Evolutionary conservation across 2,888 invertebrate species (phyloP).

Genomic region (Dryadula phaetusa): DNA sequence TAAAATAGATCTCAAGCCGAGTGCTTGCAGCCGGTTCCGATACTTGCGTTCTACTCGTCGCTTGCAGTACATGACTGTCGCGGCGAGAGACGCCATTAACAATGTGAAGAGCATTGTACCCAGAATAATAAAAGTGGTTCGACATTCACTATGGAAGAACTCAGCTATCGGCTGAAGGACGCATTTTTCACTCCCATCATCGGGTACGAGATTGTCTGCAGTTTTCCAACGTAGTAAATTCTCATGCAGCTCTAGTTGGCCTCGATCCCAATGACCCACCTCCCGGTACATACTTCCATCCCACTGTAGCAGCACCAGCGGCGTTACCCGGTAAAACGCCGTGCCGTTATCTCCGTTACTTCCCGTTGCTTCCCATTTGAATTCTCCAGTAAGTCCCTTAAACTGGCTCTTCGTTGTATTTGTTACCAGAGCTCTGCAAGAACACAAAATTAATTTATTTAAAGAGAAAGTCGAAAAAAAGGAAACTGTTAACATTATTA

Average conservation of each 20-base stretch:
- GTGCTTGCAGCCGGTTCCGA: constrained; percentile 63
- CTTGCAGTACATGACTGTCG: constrained; percentile 60
- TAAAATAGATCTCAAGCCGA: constrained; percentile 63
- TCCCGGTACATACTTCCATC: constrained; percentile 78
- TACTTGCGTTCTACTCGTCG: constrained; percentile 66
- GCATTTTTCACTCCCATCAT: constrained; percentile 88
- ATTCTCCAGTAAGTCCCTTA: constrained; percentile 65
- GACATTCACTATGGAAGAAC: constrained; percentile 88
- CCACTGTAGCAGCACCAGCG: constrained; percentile 85
- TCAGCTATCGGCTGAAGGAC: constrained; percentile 87
- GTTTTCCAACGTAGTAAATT: constrained; percentile 87
- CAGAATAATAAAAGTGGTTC: constrained; percentile 85
- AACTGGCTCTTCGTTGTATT: constrained; percentile 52
- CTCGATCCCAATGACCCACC: constrained; percentile 89
- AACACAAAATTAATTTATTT: not conserved
- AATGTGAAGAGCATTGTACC: constrained; percentile 56
- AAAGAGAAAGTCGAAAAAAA: not conserved
- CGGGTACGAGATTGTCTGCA: constrained; percentile 85
- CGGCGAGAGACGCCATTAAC: constrained; percentile 57
- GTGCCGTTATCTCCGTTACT: constrained; percentile 38
- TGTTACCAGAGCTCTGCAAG: constrained; percentile 52
- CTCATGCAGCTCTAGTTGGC: constrained; percentile 91
- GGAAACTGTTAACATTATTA: too few species aligned
- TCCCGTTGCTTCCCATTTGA: constrained; percentile 56
- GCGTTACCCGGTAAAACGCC: constrained; percentile 47